A percentile compares a stretch with the other conserved stretches of the same genome.
phyloP scores from a whole-genome alignment of 2,113 vertebrate species.

The Microcebus griseorufus region DNA sequence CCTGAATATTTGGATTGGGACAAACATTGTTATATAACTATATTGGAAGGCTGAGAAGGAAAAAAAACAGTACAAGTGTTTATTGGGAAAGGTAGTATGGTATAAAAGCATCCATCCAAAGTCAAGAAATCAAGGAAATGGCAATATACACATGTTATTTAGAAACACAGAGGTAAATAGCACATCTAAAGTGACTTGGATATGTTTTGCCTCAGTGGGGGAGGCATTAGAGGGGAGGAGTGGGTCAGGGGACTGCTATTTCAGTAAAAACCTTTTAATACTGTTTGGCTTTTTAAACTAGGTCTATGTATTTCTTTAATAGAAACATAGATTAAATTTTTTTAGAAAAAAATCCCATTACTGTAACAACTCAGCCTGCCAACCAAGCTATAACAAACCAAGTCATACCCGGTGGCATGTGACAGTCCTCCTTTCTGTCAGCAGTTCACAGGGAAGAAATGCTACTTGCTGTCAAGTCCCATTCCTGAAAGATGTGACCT shows the following conservation, averaged over 20 bases:
- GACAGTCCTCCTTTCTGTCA: neutral
- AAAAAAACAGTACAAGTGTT: neutral
- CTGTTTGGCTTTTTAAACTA: conserved; percentile 32
- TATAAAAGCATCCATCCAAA: neutral
- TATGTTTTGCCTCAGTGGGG: neutral
- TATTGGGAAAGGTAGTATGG: no score
- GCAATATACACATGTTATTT: neutral
- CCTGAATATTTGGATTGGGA: neutral
- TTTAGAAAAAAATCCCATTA: neutral
- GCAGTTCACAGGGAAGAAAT: neutral
- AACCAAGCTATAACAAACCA: neutral
- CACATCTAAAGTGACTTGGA: neutral
- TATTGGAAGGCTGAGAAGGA: neutral
- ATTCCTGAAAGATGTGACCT: conserved; percentile 49
- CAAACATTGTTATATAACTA: neutral
- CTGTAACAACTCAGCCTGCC: neutral
- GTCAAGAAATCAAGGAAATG: neutral
- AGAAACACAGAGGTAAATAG: neutral
- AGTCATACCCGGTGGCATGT: neutral
- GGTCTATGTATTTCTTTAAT: neutral
- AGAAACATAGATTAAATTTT: conserved; percentile 15
- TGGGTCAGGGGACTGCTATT: neutral
- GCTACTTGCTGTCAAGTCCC: neutral
- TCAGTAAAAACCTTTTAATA: neutral
- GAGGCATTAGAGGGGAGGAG: neutral